A percentile compares a stretch with the other conserved stretches of the same genome.
These are phyloP conservation scores for Euura saliciscinereae DNA, from an alignment of 1,140 invertebrate genomes.

Conservation along the genomic window DNA sequence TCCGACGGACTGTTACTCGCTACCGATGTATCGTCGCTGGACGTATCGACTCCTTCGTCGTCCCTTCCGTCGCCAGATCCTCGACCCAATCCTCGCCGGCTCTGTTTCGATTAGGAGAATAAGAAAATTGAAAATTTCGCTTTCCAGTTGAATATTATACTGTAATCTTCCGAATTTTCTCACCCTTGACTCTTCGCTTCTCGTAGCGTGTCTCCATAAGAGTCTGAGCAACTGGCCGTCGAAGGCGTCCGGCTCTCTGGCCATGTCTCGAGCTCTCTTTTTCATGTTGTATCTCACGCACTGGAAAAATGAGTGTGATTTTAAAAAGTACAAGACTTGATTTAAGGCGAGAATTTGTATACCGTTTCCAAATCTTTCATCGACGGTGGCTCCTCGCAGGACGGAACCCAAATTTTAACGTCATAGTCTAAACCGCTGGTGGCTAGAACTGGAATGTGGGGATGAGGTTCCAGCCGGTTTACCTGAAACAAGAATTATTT, in stretches of 20 bases:
- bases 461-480: slow-evolving; percentile 92
- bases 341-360: slow-evolving; percentile 15
- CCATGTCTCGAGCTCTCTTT: not conserved
- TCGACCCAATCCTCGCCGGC: not conserved
- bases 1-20: not conserved
- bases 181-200: slow-evolving; percentile 44
- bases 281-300: not conserved
- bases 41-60: not conserved
- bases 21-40: not conserved
- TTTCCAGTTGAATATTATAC: too few species aligned
- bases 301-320: not conserved
- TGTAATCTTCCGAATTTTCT: not conserved
- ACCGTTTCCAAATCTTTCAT: slow-evolving; percentile 62
- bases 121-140: too few species aligned
- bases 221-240: slow-evolving; percentile 66
- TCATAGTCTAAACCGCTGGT: slow-evolving; percentile 91
- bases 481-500: slow-evolving; percentile 66
- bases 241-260: slow-evolving; percentile 38
- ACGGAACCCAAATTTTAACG: slow-evolving; percentile 93
- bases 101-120: not conserved
- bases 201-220: slow-evolving; percentile 61
- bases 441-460: slow-evolving; percentile 83
- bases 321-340: not conserved
- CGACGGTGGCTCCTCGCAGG: slow-evolving; percentile 64
- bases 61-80: not conserved